These are phyloP conservation scores for Oscheius onirici DNA, from an alignment of 2,888 invertebrate genomes.

Conservation along the genomic window DNA sequence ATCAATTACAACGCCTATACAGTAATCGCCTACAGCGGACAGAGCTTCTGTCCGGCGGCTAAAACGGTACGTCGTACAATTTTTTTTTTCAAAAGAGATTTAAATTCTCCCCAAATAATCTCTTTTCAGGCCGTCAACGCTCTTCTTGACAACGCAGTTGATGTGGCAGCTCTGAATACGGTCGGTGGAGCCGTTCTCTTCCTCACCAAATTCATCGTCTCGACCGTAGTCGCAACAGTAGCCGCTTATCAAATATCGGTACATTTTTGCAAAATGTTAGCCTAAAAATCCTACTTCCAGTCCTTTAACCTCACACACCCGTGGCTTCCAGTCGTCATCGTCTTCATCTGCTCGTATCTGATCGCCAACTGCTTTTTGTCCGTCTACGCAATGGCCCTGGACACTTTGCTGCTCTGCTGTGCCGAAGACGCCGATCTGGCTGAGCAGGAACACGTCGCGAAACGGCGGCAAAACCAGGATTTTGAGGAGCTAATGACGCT, in stretches of 20 bases:
- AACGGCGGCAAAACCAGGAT: constrained; percentile 2
- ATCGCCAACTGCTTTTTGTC: constrained; percentile 92
- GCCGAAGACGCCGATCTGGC: constrained; percentile 28
- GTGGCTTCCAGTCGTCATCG: constrained; percentile 15
- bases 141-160: constrained; percentile 83
- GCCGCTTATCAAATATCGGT: constrained; percentile 80
- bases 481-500: constrained; percentile 11
- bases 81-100: too few species aligned
- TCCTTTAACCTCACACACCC: constrained; percentile 17
- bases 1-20: constrained; percentile 95
- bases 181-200: constrained; percentile 92
- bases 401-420: constrained; percentile 86
- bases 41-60: constrained; percentile 89
- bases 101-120: too few species aligned
- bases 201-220: constrained; percentile 83
- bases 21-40: constrained; percentile 89
- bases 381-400: constrained; percentile 94
- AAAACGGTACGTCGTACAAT: constrained; percentile 84
- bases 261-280: background rate
- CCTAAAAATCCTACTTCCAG: background rate
- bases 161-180: constrained; percentile 90
- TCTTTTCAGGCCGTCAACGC: constrained; percentile 84
- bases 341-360: constrained; percentile 33
- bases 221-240: constrained; percentile 74
- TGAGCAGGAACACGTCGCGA: constrained; percentile 8